These are phyloP conservation scores for Arnoldichthys spilopterus DNA, from an alignment of 2,797 vertebrate species.

Conservation along the genomic window DNA sequence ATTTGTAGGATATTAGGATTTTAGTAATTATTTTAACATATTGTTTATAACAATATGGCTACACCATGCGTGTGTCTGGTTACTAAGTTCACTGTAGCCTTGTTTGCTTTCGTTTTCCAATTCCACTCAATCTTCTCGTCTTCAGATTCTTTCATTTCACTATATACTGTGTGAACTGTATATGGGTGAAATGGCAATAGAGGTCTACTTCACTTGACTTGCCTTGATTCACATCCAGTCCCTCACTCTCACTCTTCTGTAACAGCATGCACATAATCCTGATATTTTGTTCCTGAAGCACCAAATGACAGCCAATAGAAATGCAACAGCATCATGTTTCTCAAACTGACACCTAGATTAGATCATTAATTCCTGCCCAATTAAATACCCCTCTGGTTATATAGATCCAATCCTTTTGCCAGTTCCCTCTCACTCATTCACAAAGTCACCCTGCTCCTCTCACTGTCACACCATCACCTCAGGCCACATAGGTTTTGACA, in stretches of 20 bases:
- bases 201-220: too few relatives aligned
- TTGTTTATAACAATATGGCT: background rate
- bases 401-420: background rate
- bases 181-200: too few relatives aligned
- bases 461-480: background rate
- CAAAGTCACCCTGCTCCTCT: background rate
- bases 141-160: background rate
- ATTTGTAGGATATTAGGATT: background rate
- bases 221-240: background rate
- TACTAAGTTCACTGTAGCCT: background rate
- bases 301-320: background rate
- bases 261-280: background rate
- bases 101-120: too few relatives aligned
- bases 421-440: background rate
- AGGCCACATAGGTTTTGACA: background rate
- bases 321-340: background rate
- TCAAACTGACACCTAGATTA: background rate
- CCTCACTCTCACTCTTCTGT: background rate
- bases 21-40: background rate
- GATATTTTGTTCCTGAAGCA: background rate
- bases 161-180: too few relatives aligned
- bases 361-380: slow-evolving; percentile 3
- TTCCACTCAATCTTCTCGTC: too few relatives aligned
- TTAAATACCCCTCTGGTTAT: background rate
- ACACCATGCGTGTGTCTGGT: background rate